Conservation (phyloP, 2,113 vertebrate genomes). For the Cairina moschata region DNA sequence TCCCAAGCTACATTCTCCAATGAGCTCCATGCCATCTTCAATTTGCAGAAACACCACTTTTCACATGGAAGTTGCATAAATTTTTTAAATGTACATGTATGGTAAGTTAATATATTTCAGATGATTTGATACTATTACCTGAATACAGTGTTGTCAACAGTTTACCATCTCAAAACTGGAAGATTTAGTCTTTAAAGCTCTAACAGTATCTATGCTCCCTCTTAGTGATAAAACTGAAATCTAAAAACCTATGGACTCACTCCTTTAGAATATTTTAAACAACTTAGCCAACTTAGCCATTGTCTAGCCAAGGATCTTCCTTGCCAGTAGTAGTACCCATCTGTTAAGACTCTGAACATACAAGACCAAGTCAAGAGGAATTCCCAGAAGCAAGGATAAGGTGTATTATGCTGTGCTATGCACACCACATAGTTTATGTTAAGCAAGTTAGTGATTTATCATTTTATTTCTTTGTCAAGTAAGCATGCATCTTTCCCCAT, state of each 20-base stretch:
- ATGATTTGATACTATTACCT: not conserved
- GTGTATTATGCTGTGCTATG: not conserved
- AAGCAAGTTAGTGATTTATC: not conserved
- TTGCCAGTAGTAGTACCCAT: not conserved
- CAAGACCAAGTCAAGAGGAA: not conserved
- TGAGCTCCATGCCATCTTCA: not conserved
- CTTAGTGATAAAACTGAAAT: not conserved
- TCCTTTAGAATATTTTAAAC: not conserved
- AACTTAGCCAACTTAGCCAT: not conserved
- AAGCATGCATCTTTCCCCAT: not conserved
- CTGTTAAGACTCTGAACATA: not conserved
- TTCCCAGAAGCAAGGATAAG: not conserved
- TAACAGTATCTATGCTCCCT: not conserved
- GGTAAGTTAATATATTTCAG: not conserved
- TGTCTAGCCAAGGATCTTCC: not conserved
- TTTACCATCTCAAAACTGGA: not conserved
- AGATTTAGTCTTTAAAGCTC: not conserved
- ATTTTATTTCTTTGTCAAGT: not conserved
- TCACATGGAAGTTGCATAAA: not conserved
- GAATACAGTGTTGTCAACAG: not conserved
- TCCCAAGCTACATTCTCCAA: not conserved
- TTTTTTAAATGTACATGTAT: not conserved
- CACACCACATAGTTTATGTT: not conserved
- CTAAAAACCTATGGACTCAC: not conserved
- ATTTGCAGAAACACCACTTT: not conserved